These are phyloP conservation scores for Phycodurus eques DNA, from an alignment of 2,113 vertebrate species.

Conservation along the genomic window DNA sequence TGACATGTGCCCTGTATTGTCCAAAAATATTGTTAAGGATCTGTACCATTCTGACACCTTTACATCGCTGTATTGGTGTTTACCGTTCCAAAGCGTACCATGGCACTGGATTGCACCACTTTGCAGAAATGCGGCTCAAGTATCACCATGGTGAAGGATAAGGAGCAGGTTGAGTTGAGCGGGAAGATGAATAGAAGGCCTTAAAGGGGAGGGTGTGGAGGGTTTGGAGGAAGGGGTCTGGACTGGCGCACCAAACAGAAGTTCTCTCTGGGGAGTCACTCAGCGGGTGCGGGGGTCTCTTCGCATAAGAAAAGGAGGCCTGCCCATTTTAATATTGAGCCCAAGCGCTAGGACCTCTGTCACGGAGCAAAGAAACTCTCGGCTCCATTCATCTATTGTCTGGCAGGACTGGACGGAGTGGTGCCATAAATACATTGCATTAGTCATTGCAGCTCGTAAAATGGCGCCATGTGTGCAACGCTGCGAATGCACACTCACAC, in stretches of 20 bases:
- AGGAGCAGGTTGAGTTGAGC: conserved; percentile 61
- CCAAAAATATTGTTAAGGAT: neutral
- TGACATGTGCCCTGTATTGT: too few relatives aligned
- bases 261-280: conserved; percentile 73
- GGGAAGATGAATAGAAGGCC: conserved; percentile 60
- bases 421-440: conserved; percentile 64
- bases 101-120: neutral
- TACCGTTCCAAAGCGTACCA: neutral
- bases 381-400: conserved; percentile 69
- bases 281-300: conserved; percentile 56
- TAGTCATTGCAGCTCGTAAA: conserved; percentile 36
- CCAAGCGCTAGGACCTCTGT: conserved; percentile 67
- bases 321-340: conserved; percentile 68
- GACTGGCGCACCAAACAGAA: conserved; percentile 71
- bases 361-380: conserved; percentile 63
- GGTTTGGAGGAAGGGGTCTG: conserved; percentile 31
- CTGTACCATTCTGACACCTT: neutral
- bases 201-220: conserved; percentile 49
- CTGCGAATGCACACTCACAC: conserved; percentile 3
- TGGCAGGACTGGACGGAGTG: conserved; percentile 50
- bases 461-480: conserved; percentile 42
- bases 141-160: conserved; percentile 30
- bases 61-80: conserved; percentile 46
- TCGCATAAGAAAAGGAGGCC: conserved; percentile 74
- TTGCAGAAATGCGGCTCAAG: conserved; percentile 47